Evolutionary conservation across 2,797 vertebrate species (phyloP).

Genomic region (Chaetodon trifasciatus): DNA sequence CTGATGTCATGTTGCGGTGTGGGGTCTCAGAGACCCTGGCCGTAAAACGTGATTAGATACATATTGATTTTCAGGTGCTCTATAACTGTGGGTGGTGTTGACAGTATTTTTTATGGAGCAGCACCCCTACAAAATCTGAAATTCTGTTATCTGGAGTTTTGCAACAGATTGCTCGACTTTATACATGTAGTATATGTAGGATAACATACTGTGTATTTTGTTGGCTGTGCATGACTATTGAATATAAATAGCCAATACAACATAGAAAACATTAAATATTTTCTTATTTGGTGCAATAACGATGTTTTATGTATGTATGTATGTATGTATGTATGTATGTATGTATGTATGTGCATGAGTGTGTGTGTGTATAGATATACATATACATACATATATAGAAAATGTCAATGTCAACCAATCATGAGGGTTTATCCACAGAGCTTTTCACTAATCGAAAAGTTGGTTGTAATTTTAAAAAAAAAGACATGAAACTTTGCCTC

Average conservation of each 20-base stretch:
- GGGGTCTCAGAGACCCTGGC: neutral
- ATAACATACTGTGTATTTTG: neutral
- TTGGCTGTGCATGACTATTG: neutral
- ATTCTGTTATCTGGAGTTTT: neutral
- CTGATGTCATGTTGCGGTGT: neutral
- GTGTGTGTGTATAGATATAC: too few relatives aligned
- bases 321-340: too few relatives aligned
- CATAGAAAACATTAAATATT: neutral
- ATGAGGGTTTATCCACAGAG: neutral
- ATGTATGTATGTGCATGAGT: too few relatives aligned
- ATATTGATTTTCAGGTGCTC: neutral
- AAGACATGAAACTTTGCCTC: constrained; percentile 42
- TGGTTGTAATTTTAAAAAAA: constrained; percentile 11
- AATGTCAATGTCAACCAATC: neutral
- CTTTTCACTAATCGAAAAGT: neutral
- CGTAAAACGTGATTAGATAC: neutral
- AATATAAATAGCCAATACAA: neutral
- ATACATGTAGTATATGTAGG: neutral
- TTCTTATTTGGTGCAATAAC: neutral
- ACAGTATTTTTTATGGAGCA: neutral
- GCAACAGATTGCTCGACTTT: too few relatives aligned
- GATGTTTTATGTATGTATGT: neutral
- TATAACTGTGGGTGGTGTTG: neutral
- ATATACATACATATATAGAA: too few relatives aligned
- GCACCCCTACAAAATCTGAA: neutral